Conservation (phyloP, 1,140 invertebrate genomes). For the Zaprionus nigranus region DNA sequence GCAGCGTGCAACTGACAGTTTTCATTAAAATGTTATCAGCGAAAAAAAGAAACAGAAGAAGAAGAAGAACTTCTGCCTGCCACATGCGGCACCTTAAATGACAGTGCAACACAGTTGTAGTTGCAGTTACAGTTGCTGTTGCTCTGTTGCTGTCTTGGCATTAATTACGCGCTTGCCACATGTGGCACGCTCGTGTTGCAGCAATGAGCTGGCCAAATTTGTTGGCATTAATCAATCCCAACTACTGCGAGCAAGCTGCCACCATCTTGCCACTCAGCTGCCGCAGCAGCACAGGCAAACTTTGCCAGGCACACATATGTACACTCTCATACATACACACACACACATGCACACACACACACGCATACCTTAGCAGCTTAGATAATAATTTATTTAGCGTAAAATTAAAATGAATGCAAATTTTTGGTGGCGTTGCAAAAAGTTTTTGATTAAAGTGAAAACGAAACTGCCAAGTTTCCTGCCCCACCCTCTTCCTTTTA, state of each 20-base stretch:
- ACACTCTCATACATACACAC: conserved; percentile 10
- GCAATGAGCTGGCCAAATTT: conserved; percentile 18
- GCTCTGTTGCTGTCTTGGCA: conserved; percentile 31
- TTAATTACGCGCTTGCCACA: conserved; percentile 59
- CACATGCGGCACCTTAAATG: conserved; percentile 55
- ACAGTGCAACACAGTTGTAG: conserved; percentile 65
- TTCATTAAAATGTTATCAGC: conserved; percentile 81
- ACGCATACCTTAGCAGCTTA: conserved; percentile 53
- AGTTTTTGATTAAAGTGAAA: conserved; percentile 82
- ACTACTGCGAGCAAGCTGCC: conserved; percentile 6
- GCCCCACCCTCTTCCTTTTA: background rate
- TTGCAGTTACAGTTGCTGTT: conserved; percentile 31
- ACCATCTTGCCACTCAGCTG: conserved; percentile 14
- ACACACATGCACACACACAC: conserved; percentile 6
- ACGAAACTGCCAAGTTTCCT: conserved; percentile 72
- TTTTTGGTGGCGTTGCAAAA: conserved; percentile 69
- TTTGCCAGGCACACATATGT: conserved; percentile 42
- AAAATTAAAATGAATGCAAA: conserved; percentile 83
- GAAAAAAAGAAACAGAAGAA: conserved; percentile 67
- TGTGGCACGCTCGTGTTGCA: conserved; percentile 7
- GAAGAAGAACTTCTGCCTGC: conserved; percentile 57
- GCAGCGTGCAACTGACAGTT: conserved; percentile 73
- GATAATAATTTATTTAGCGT: conserved; percentile 83
- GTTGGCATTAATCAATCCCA: conserved; percentile 44
- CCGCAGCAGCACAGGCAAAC: conserved; percentile 34